These are phyloP conservation scores for Laticauda colubrina DNA, from an alignment of 2,113 vertebrate genomes.

Conservation along the genomic window DNA sequence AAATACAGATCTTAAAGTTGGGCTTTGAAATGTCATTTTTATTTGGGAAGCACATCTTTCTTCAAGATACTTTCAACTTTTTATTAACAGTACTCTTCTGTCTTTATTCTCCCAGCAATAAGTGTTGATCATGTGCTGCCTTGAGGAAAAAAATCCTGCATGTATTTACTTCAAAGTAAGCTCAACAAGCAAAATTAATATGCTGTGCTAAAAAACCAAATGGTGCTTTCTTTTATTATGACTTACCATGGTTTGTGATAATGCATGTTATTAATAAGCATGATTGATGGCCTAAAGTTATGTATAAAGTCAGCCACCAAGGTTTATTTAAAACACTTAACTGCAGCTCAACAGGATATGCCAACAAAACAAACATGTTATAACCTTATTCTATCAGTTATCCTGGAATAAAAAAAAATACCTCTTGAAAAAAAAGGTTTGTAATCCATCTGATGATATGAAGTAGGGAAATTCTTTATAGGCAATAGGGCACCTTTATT, in stretches of 20 bases:
- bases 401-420: background rate
- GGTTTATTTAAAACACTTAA: background rate
- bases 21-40: background rate
- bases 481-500: no score
- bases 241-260: background rate
- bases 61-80: slow-evolving; percentile 25
- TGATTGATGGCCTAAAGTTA: background rate
- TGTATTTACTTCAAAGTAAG: background rate
- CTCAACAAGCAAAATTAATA: background rate
- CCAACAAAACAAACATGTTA: background rate
- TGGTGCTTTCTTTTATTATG: background rate
- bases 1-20: slow-evolving; percentile 28
- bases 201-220: background rate
- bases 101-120: slow-evolving; percentile 22
- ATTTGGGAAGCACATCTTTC: slow-evolving; percentile 6
- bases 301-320: background rate
- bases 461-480: background rate
- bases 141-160: background rate
- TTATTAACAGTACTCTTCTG: slow-evolving; percentile 17
- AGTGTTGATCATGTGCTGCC: background rate
- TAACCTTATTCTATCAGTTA: background rate
- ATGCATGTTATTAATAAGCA: background rate
- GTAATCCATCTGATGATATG: background rate
- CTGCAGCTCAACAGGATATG: background rate
- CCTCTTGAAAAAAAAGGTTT: background rate